A percentile compares a stretch with the other conserved stretches of the same genome.
phyloP scores from a whole-genome alignment of 2,113 vertebrate species.

The Ageneiosus marmoratus region DNA sequence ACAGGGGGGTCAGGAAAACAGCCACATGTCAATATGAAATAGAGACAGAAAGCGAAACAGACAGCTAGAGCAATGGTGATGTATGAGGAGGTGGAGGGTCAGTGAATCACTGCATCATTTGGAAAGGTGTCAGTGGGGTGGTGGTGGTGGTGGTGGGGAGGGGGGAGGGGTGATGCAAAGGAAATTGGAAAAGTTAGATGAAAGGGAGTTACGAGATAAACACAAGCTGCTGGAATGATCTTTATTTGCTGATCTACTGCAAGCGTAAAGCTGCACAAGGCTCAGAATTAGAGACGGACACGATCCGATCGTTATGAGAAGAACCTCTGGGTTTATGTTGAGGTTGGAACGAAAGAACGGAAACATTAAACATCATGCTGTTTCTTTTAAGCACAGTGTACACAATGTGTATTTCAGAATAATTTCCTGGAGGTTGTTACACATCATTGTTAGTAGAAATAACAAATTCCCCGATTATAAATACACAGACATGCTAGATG shows the following conservation, averaged over 20 bases:
- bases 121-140: conserved; percentile 17
- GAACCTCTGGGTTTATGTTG: no score
- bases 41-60: conserved; percentile 47
- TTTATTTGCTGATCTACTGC: background rate
- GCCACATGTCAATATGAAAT: conserved; percentile 57
- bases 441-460: background rate
- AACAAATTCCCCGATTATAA: background rate
- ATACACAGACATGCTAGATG: background rate
- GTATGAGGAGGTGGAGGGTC: conserved; percentile 45
- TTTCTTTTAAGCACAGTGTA: no score
- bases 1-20: conserved; percentile 48
- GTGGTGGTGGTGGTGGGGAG: background rate
- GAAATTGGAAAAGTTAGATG: conserved; percentile 36
- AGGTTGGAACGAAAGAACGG: background rate
- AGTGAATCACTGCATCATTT: conserved; percentile 39
- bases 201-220: conserved; percentile 29
- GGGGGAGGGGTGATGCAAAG: conserved; percentile 19
- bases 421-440: no score
- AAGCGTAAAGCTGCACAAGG: background rate
- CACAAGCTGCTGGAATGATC: background rate
- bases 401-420: no score
- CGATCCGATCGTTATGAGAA: background rate
- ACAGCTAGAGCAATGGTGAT: conserved; percentile 47
- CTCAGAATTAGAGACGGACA: background rate
- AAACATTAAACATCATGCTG: background rate